phyloP scores from a whole-genome alignment of 2,113 vertebrate species.

The Poeciliopsis turrubarensis region DNA sequence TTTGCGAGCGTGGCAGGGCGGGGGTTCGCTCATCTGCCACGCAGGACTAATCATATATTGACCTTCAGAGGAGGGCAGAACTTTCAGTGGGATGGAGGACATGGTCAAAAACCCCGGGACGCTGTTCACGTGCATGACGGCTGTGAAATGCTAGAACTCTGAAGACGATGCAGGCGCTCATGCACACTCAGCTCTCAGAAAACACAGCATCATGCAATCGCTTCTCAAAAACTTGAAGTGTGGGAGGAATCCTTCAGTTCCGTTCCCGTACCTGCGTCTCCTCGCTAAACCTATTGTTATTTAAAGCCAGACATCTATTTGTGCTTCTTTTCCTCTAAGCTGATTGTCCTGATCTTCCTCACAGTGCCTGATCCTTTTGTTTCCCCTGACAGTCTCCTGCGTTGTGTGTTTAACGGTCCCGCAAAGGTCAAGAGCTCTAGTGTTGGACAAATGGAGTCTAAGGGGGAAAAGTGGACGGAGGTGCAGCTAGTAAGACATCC shows the following conservation, averaged over 20 bases:
- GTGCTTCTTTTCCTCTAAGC: neutral
- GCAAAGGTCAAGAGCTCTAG: neutral
- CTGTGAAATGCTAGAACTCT: neutral
- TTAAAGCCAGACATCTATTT: neutral
- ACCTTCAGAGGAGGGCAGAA: too few relatives aligned
- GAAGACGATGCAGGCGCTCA: neutral
- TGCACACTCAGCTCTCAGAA: neutral
- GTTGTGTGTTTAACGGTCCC: neutral
- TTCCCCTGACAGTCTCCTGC: neutral
- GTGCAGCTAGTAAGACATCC: conserved; percentile 2
- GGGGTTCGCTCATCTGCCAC: too few relatives aligned
- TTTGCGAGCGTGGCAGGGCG: too few relatives aligned
- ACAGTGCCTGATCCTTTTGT: neutral
- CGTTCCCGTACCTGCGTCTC: neutral
- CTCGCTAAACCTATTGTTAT: neutral
- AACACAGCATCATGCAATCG: neutral
- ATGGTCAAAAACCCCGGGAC: neutral
- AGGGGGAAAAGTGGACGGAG: neutral
- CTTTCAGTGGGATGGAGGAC: too few relatives aligned
- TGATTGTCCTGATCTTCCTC: neutral
- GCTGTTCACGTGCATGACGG: neutral
- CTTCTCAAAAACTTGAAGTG: neutral
- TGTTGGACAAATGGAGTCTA: neutral
- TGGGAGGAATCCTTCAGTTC: neutral
- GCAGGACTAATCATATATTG: too few relatives aligned